phyloP scores from a whole-genome alignment of 1,140 invertebrate species.

The Hylaeus volcanicus region DNA sequence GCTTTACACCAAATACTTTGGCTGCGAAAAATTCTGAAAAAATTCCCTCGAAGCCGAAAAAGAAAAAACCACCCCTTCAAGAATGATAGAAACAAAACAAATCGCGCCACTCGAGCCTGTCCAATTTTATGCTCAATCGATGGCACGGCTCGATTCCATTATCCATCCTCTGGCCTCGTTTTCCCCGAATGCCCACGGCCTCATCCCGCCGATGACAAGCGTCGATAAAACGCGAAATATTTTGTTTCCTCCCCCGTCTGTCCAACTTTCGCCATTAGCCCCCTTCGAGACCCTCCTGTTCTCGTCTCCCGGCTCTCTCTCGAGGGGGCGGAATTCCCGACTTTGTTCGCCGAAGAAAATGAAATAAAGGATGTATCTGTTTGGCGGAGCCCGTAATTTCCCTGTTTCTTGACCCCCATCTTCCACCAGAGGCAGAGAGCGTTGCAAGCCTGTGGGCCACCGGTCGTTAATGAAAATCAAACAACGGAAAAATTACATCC shows the following conservation, averaged over 20 bases:
- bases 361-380: conserved; percentile 69
- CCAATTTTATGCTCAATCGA: conserved; percentile 32
- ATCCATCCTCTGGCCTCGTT: conserved; percentile 24
- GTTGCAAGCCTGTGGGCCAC: conserved; percentile 70
- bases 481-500: conserved; percentile 78
- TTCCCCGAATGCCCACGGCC: background rate
- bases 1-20: too few species aligned
- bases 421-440: conserved; percentile 38
- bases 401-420: conserved; percentile 56
- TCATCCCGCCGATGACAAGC: conserved; percentile 28
- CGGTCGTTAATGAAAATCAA: conserved; percentile 81
- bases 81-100: conserved; percentile 1
- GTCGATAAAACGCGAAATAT: conserved; percentile 59
- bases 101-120: background rate
- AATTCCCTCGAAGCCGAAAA: too few species aligned
- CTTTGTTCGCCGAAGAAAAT: conserved; percentile 55
- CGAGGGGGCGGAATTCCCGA: conserved; percentile 40
- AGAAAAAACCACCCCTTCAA: background rate
- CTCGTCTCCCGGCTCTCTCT: background rate
- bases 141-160: conserved; percentile 17
- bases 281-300: background rate
- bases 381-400: conserved; percentile 71
- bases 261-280: conserved; percentile 55
- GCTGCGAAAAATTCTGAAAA: too few species aligned
- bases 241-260: conserved; percentile 37